phyloP scores from a whole-genome alignment of 2,888 invertebrate species.

The Cybosia mesomella region DNA sequence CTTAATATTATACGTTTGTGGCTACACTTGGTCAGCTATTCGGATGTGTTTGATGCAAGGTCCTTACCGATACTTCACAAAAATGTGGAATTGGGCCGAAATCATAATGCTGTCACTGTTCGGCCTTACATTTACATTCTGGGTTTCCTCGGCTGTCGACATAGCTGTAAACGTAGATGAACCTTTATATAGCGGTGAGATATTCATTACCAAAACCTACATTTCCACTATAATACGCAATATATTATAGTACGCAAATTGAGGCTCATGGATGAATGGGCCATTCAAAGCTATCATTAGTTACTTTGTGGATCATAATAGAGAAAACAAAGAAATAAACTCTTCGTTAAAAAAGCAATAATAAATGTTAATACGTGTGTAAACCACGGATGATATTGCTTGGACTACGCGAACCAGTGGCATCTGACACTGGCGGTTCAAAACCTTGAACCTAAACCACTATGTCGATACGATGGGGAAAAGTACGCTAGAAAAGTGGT shows the following conservation, averaged over 20 bases:
- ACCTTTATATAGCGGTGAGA: conserved; percentile 10
- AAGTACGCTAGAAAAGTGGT: too few relatives aligned
- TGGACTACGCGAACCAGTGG: not conserved
- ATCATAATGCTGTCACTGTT: conserved; percentile 87
- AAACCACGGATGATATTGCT: not conserved
- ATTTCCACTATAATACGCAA: too few relatives aligned
- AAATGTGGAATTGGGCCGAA: conserved; percentile 89
- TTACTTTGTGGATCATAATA: not conserved
- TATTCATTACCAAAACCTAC: not conserved
- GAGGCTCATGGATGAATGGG: not conserved
- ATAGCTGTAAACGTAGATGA: conserved; percentile 49
- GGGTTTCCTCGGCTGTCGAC: conserved; percentile 87
- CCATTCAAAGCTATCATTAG: not conserved
- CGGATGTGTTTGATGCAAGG: conserved; percentile 87
- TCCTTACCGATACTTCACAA: conserved; percentile 84
- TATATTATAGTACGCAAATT: not conserved
- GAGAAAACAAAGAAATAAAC: not conserved
- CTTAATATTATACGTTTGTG: conserved; percentile 83
- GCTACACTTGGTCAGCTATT: conserved; percentile 85
- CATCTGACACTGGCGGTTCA: not conserved
- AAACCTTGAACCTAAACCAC: not conserved
- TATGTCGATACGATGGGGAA: not conserved
- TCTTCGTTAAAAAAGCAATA: not conserved
- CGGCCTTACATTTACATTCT: conserved; percentile 87
- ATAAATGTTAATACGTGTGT: not conserved